Base-by-base conservation (phyloP, 2,797 vertebrate species). In the Morus bassanus region DNA sequence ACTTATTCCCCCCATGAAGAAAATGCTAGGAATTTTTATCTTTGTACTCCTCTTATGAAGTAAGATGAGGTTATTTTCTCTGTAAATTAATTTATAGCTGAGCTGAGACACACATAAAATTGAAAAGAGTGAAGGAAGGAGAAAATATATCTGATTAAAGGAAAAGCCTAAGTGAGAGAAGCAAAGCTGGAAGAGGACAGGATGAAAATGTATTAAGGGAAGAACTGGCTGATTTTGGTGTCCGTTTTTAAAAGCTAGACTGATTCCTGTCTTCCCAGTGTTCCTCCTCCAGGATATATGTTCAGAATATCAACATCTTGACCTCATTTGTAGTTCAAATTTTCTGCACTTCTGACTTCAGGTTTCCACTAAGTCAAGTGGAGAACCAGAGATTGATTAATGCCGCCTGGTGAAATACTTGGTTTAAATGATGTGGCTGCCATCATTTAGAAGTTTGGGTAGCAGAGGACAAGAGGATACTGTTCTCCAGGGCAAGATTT, bases 341-440 rank as follows among this genome's bases (percentile, higher is more conserved):
- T 92, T 96, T 96, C 83, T 94, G 83, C 60, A 22, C 60, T 84
- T 94, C 65, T 91, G 88, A 75, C 83, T 92, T 95, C 46, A 88
- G 86, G 31, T 91, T 90, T 95, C 73, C 7, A 18, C 72, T 59
- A 85, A 83, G 39, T 93, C 73, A 92, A n/a, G 65, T 95, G 77
- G 65, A 86, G 86, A 96, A 68, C 31, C 57, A 75, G 86, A 91
- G 61, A 35, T 2, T 88, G 64, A 88, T 95, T 88, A 76, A 74
- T 92, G 48, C 45, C 1, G 3, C 61, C 69, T 93, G 37, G 53
- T 78, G 65, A 89, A 95, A 78, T 81, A 61, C 33, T 78, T 93
- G 16, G 23, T 94, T 92, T 93, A 84, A 92, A 72, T 91, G 5
- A 75, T 86, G 9, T 81, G 14, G 31, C 61, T 94, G 45, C 53